Evolutionary conservation across 2,113 vertebrate species (phyloP).

Genomic region (Brachypteracias leptosomus): DNA sequence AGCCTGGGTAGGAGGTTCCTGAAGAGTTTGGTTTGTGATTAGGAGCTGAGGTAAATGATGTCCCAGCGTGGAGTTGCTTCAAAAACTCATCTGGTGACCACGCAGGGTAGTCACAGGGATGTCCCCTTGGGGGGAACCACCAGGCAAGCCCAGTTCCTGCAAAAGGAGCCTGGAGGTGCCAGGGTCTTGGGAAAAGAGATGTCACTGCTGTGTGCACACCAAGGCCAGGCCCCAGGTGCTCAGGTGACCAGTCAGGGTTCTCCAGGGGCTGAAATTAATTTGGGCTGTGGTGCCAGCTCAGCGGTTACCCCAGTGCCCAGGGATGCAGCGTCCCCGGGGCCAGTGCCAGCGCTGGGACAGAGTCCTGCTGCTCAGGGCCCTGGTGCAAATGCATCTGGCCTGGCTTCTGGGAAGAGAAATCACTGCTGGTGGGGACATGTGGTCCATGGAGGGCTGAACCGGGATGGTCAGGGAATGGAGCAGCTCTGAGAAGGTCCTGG

Average conservation of each 20-base stretch:
- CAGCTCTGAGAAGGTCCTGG: neutral
- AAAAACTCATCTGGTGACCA: neutral
- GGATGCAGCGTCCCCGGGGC: neutral
- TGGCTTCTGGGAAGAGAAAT: neutral
- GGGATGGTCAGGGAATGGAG: fast-evolving
- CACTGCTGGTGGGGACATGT: fast-evolving
- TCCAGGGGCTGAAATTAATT: neutral
- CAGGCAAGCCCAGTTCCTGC: neutral
- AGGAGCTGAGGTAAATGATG: neutral
- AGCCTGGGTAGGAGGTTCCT: fast-evolving
- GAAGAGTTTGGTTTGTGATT: neutral
- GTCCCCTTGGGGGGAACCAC: neutral
- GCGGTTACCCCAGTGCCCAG: fast-evolving
- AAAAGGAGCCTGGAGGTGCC: neutral
- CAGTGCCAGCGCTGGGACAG: neutral
- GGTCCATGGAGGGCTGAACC: neutral
- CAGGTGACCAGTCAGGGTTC: neutral
- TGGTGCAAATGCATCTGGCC: neutral
- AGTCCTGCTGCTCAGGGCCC: too few relatives aligned
- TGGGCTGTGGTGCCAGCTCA: neutral
- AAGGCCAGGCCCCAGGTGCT: neutral
- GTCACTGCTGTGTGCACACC: fast-evolving
- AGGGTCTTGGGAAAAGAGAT: neutral
- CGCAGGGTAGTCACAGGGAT: fast-evolving
- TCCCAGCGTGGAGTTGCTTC: neutral